Evolutionary conservation across 1,140 invertebrate genomes (phyloP), one percentile per base, ranked within the genome.

Genomic region (Berghia stephanieae): DNA sequence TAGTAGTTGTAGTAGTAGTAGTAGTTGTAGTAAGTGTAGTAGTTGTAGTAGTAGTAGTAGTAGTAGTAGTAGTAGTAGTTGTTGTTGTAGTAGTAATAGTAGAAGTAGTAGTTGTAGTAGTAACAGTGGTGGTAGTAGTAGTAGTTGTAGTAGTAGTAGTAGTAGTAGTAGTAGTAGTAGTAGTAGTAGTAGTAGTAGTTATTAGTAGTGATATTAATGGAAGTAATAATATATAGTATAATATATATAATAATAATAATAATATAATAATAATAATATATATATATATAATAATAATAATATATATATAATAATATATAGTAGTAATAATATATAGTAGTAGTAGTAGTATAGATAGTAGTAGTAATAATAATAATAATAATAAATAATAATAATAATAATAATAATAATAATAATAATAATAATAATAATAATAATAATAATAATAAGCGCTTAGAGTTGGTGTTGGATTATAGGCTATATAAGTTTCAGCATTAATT

Each of bases 121-220:
- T 52, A 52, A 24, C n/a, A 52, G 46, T 52, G 24, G 46, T 52
- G 24, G 46, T 52, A 52, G 46, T 52, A 52, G 46, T 52, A 52
- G 46, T 52, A 52, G 46, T 52, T 16, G 46, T 52, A 52, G 46
- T 52, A 52, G 46, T 52, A 52, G 46, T 52, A 52, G 46, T 52
- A 52, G 46, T 52, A 52, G 46, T 52, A 52, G 46, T 52, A 52
- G 46, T 52, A 52, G 46, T 52, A 52, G 46, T 52, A 52, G 46
- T 52, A 52, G 46, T 52, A 52, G 46, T 52, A 52, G 46, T 52
- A 52, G 46, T 52, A 52, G 46, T 52, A 52, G 46, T n/a, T 52
- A 52, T 13, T 52, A 52, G 46, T 52, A 52, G 46, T 52, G 24
- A 24, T 52, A 52, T 13, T 52, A 52, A 24, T 52, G 24, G 63